Conservation (phyloP, 2,888 invertebrate genomes). For the Gortyna flavago region DNA sequence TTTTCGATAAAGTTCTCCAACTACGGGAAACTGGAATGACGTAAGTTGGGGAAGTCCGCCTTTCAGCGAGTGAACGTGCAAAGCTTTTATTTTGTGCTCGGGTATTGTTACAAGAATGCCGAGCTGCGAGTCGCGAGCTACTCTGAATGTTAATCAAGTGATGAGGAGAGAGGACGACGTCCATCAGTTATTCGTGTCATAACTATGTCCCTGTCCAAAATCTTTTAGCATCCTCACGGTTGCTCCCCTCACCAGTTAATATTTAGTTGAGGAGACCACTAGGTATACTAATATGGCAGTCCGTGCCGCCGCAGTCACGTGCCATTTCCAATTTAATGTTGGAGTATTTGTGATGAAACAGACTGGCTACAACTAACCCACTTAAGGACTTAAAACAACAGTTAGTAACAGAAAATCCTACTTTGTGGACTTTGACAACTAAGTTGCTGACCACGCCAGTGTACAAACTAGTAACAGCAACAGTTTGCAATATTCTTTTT, state of each 20-base stretch:
- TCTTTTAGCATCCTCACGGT: conserved; percentile 73
- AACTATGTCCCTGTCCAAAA: conserved; percentile 80
- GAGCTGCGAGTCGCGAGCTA: conserved; percentile 81
- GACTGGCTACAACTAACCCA: conserved; percentile 62
- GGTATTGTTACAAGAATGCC: conserved; percentile 86
- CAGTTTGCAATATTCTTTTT: conserved; percentile 48
- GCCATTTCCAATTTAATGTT: conserved; percentile 62
- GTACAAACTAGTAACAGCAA: conserved; percentile 49
- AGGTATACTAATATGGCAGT: conserved; percentile 6
- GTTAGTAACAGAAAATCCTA: conserved; percentile 70
- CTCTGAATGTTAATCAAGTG: conserved; percentile 87
- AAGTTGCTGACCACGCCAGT: conserved; percentile 64
- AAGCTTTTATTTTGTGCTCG: conserved; percentile 87
- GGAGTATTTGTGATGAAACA: conserved; percentile 51
- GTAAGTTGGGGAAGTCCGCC: conserved; percentile 82
- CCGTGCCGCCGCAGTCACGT: conserved; percentile 42
- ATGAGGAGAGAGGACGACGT: conserved; percentile 80
- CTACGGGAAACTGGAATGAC: conserved; percentile 78
- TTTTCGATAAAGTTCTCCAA: conserved; percentile 74
- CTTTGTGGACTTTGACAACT: conserved; percentile 71
- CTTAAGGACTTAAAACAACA: conserved; percentile 67
- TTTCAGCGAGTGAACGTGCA: conserved; percentile 86
- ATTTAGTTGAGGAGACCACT: conserved; percentile 41
- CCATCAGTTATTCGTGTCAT: conserved; percentile 87
- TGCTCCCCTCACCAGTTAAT: conserved; percentile 58